Evolutionary conservation across 1,140 invertebrate genomes (phyloP).

Genomic region (Drosophila kurseongensis): DNA sequence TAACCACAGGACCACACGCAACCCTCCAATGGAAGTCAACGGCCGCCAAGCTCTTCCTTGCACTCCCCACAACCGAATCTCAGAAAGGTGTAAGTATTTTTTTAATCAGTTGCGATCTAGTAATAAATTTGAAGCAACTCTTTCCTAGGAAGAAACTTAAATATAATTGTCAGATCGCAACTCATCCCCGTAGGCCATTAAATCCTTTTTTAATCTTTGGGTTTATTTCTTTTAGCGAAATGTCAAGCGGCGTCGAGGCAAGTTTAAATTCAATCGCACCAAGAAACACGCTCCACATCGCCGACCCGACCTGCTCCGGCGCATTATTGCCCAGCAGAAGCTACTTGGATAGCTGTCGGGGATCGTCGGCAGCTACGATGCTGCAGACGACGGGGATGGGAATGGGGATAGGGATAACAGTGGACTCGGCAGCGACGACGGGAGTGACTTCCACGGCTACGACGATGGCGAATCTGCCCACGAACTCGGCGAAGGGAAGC

Average conservation of each 20-base stretch:
- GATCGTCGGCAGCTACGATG: slow-evolving; percentile 84
- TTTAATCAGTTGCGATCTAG: background rate
- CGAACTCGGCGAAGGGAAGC: slow-evolving; percentile 64
- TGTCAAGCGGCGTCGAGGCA: slow-evolving; percentile 89
- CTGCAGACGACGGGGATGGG: slow-evolving; percentile 62
- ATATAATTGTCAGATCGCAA: no score
- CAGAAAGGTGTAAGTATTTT: slow-evolving; percentile 76
- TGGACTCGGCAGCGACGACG: slow-evolving; percentile 67
- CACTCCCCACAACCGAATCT: slow-evolving; percentile 80
- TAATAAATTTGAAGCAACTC: background rate
- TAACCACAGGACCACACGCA: slow-evolving; percentile 84
- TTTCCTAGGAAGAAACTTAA: no score
- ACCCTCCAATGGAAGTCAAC: slow-evolving; percentile 81
- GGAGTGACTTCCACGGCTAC: slow-evolving; percentile 74
- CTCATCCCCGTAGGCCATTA: no score
- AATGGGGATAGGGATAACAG: slow-evolving; percentile 37
- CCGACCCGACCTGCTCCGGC: slow-evolving; percentile 83
- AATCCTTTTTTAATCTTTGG: background rate
- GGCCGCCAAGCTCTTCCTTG: slow-evolving; percentile 83
- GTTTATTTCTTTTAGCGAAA: slow-evolving; percentile 64
- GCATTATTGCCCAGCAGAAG: slow-evolving; percentile 86
- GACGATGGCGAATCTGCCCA: slow-evolving; percentile 75
- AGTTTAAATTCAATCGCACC: slow-evolving; percentile 91
- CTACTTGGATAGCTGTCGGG: slow-evolving; percentile 88
- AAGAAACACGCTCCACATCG: slow-evolving; percentile 90